A percentile compares a stretch with the other conserved stretches of the same genome.
Evolutionary conservation across 2,113 vertebrate genomes (phyloP).

Genomic region (Cinclus mexicanus): DNA sequence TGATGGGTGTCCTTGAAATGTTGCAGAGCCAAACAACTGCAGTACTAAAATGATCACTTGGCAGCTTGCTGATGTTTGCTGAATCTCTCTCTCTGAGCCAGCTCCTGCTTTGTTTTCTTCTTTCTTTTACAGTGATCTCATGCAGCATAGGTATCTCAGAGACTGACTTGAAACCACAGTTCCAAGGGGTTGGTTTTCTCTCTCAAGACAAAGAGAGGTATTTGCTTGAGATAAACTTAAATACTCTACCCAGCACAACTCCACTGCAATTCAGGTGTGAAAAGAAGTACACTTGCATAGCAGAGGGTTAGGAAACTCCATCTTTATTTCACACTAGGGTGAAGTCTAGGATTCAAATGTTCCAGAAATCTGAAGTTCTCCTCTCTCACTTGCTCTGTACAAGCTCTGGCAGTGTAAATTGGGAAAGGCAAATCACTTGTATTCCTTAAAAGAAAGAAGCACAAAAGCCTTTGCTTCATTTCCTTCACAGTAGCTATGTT

Average conservation of each 20-base stretch:
- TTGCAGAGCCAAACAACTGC: background rate
- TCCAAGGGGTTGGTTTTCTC: background rate
- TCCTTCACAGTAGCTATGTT: background rate
- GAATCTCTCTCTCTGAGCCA: background rate
- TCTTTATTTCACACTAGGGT: background rate
- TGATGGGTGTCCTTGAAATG: conserved; percentile 6
- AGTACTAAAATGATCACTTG: background rate
- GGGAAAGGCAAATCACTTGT: background rate
- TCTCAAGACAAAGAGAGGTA: background rate
- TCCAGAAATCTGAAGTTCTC: background rate
- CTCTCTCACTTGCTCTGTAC: background rate
- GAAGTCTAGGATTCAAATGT: background rate
- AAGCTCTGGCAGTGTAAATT: background rate
- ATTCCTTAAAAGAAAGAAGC: background rate
- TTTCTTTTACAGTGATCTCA: background rate
- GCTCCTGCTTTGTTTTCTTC: background rate
- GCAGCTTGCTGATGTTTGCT: conserved; percentile 1
- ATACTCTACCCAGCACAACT: background rate
- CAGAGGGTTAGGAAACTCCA: background rate
- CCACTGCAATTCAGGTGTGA: background rate
- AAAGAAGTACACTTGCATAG: background rate
- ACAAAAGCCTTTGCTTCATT: background rate
- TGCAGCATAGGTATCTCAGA: background rate
- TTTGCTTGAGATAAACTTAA: background rate
- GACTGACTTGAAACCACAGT: background rate